These are phyloP conservation scores for Cerastis rubricosa DNA, from an alignment of 2,888 invertebrate genomes.

Conservation along the genomic window DNA sequence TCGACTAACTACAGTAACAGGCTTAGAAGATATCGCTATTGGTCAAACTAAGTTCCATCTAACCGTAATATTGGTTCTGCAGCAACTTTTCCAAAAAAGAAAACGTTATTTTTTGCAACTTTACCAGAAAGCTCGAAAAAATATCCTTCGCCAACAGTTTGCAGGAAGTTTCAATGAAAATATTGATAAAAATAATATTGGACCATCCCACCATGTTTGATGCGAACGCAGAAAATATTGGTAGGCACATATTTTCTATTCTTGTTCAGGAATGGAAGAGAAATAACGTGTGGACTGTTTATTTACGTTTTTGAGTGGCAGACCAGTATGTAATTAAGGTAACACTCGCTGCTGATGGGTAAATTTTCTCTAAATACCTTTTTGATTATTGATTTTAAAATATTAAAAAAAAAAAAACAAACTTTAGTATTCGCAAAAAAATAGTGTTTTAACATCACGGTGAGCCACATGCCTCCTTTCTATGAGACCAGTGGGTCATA, in stretches of 20 bases:
- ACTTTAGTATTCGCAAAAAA: too few relatives aligned
- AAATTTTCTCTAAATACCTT: background rate
- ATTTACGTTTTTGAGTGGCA: background rate
- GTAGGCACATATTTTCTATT: slow-evolving; percentile 37
- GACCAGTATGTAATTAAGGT: background rate
- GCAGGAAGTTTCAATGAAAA: slow-evolving; percentile 44
- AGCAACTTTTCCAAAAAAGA: background rate
- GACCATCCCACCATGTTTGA: slow-evolving; percentile 22
- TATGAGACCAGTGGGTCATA: background rate
- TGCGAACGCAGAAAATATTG: slow-evolving; percentile 35
- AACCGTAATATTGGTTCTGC: background rate
- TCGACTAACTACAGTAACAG: too few relatives aligned
- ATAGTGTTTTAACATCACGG: background rate
- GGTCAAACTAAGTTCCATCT: background rate
- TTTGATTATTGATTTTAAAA: background rate
- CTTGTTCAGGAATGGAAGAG: slow-evolving; percentile 26
- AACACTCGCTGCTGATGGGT: background rate
- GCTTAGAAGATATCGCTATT: background rate
- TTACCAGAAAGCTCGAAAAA: slow-evolving; percentile 27
- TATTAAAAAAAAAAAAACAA: background rate
- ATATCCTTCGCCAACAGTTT: slow-evolving; percentile 36
- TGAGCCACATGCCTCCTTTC: background rate
- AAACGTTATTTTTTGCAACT: background rate
- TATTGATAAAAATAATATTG: slow-evolving; percentile 54
- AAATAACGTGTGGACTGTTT: slow-evolving; percentile 14